Conservation (phyloP, 2,888 invertebrate species). For the Apoda limacodes region DNA sequence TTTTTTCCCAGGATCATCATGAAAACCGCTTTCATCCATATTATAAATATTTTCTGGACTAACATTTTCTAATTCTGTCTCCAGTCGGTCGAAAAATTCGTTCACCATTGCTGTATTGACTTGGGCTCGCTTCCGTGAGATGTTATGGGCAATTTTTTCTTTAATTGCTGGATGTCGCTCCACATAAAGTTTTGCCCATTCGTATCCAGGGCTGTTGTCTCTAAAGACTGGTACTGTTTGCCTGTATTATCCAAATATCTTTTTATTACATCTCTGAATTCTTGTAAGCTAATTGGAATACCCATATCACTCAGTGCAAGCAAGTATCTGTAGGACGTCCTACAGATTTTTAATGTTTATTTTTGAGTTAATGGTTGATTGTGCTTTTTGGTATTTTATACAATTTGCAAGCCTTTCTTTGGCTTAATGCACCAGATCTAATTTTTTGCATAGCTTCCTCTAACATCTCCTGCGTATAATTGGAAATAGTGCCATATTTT, state of each 20-base stretch:
- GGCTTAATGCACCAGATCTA: constrained; percentile 12
- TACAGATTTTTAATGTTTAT: constrained; percentile 12
- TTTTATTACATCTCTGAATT: constrained; percentile 14
- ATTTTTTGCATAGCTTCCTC: constrained; percentile 14
- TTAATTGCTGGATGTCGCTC: constrained; percentile 14
- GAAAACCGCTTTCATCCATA: constrained; percentile 13
- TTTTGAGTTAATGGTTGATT: constrained; percentile 10
- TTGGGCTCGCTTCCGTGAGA: too few relatives aligned
- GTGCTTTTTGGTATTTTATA: constrained; percentile 12
- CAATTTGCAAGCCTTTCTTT: constrained; percentile 9
- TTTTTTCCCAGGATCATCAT: constrained; percentile 11
- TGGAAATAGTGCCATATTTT: constrained; percentile 14
- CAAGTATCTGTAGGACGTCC: constrained; percentile 13
- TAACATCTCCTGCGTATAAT: constrained; percentile 12
- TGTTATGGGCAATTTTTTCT: constrained; percentile 10
- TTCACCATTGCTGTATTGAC: constrained; percentile 14
- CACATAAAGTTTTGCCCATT: constrained; percentile 14
- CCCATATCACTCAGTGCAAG: constrained; percentile 12
- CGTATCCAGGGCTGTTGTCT: constrained; percentile 15
- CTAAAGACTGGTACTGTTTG: constrained; percentile 6
- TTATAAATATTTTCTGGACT: constrained; percentile 13
- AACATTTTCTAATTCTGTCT: constrained; percentile 12
- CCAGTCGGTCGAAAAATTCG: constrained; percentile 12
- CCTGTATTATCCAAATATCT: constrained; percentile 5
- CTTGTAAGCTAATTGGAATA: constrained; percentile 12